Percentiles rank a stretch among this genome's conserved stretches.
phyloP scores from a whole-genome alignment of 1,140 invertebrate genomes.

The Lamellibrachia luymesi region DNA sequence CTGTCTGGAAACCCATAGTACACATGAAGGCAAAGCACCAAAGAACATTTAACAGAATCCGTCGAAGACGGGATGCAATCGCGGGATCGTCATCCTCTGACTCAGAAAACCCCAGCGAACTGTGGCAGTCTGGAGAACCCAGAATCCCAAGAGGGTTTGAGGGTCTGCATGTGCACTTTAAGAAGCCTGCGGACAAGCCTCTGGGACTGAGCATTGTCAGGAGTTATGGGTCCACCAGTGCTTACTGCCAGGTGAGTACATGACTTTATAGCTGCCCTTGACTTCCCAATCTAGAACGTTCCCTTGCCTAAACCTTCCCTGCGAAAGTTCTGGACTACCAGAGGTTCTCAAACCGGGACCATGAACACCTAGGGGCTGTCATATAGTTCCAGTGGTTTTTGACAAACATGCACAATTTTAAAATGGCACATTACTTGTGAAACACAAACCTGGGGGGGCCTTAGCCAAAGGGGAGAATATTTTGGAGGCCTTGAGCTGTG shows the following conservation, averaged over 20 bases:
- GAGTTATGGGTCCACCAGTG: slow-evolving; percentile 49
- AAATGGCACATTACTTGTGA: no score
- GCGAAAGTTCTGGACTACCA: no score
- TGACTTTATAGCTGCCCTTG: no score
- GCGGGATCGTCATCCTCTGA: neutral
- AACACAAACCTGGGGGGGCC: no score
- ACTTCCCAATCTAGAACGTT: no score
- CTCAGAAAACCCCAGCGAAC: neutral
- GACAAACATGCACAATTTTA: no score
- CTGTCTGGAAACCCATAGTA: neutral
- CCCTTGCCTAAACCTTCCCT: no score
- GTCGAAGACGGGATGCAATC: slow-evolving; percentile 10
- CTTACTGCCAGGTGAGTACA: slow-evolving; percentile 47
- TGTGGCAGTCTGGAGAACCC: neutral
- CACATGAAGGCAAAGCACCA: neutral
- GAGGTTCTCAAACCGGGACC: no score
- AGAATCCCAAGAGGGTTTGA: slow-evolving; percentile 34
- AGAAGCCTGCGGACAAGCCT: slow-evolving; percentile 37
- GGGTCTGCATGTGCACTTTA: slow-evolving; percentile 32
- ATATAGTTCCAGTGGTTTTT: no score
- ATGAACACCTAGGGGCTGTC: no score
- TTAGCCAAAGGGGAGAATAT: no score
- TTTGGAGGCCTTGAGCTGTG: no score
- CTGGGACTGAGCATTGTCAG: slow-evolving; percentile 51
- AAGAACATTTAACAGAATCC: slow-evolving; percentile 12